Evolutionary conservation across 1,140 invertebrate species (phyloP), one percentile per base, ranked within the genome.

Genomic region (Ostrea edulis): DNA sequence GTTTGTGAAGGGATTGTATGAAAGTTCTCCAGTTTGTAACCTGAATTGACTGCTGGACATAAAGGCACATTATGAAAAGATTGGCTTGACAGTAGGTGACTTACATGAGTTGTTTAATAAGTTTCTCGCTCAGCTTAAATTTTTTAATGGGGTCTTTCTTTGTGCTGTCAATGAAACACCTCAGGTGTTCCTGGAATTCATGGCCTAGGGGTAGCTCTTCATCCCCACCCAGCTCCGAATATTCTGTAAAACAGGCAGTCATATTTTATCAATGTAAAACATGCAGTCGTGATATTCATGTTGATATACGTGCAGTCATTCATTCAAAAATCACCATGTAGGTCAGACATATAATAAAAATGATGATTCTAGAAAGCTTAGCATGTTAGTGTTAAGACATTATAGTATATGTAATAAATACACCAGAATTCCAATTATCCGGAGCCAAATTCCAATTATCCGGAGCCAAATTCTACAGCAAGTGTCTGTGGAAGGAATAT

Each of bases 51-150:
- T 44, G 35, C 5, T 44, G 35, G 35, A 5, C 35, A 44, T 44
- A 44, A 44, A 44, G 2, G 5, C 35, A 44, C 35, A 44, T 2
- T 44, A 5, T 44, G 35, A 44, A 44, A 44, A 44, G 35, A 44
- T 44, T 44, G 35, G 35, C 35, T 44, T 44, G 35, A 5, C 35
- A 44, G 35, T 44, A 44, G 35, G 35, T 44, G 35, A 91, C 92
- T 91, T 90, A 94, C 93, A 65, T 65, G 11, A 94, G 84, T 84
- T 93, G 93, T 87, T 91, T 86, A 17, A 93, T 89, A 7, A 94
- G 87, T 89, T 93, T 93, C 55, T 90, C 89, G 2, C 91, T 89
- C 87, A 90, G 84, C 0, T 25, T 58, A 83, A 90, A 94, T 86
- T 84, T 90, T 11, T 88, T 52, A 0, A 82, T 35, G 22, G 89